Evolutionary conservation across 2,113 vertebrate genomes (phyloP), one percentile per base, ranked within the genome.

Genomic region (Ia io): DNA sequence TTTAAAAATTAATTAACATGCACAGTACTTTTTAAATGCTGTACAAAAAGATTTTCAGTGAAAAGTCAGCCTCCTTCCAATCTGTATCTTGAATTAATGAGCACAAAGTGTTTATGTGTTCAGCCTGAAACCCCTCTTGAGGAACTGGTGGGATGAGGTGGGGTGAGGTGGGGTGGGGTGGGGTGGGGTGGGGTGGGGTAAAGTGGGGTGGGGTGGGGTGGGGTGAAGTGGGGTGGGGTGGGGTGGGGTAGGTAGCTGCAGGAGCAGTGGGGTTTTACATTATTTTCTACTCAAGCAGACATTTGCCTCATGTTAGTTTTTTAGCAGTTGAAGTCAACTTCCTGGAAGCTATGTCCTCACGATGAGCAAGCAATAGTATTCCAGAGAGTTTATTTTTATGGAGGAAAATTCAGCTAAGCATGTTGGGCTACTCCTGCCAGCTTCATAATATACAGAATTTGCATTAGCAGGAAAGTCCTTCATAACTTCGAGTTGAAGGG

Each of bases 371-470:
- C 0, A 30, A 53, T 71, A 84, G 90, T 90, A 42, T 85, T 93
- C 71, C 92, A 89, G 73, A 96, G 88, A 94, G n/a, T 63, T 87
- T 79, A 70, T 67, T 96, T 96, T 96, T 94, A 84, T 89, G 92
- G 92, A 94, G 90, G 94, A 96, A 97, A 97, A 95, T 95, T 88
- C 71, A 96, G 90, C 77, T 91, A 95, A 87, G 40, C 70, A 63
- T 61, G 65, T 76, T 59, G 86, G 80, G 59, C 70, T 70, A 74
- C 90, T 90, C 47, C 59, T 80, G 80, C 76, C 78, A 76, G 87
- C 88, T 94, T 93, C 47, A 76, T 59, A 69, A 93, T 90, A 69
- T 32, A 70, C 61, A 95, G 87, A 83, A 89, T 67, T 67, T 94
- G n/a, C 59, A 71, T 74, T 10, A 51, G 91, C 69, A 74, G 76